Percentiles rank a stretch among this genome's conserved stretches.
These are phyloP conservation scores for Drosophila kuntzei DNA, from an alignment of 2,888 invertebrate species.

Conservation along the genomic window DNA sequence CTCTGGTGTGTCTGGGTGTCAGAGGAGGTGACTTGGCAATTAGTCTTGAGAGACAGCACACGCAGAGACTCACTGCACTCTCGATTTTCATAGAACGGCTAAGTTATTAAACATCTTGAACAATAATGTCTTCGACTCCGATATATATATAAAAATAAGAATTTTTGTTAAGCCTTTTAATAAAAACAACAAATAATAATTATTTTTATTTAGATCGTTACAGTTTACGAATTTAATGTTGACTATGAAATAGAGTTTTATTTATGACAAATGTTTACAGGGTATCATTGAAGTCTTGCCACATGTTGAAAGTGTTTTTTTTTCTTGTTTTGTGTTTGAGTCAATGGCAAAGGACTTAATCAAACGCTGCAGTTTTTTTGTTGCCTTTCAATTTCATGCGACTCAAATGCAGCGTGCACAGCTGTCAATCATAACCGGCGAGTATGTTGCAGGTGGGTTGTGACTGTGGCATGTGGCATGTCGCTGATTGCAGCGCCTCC, in stretches of 20 bases:
- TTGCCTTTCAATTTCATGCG: conserved; percentile 63
- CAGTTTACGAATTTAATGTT: neutral
- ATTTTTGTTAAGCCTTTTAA: too few species aligned
- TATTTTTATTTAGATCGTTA: too few species aligned
- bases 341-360: conserved; percentile 62
- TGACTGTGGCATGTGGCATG: conserved; percentile 30
- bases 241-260: neutral
- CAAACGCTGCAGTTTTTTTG: conserved; percentile 66
- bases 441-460: conserved; percentile 18
- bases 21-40: too few species aligned
- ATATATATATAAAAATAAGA: too few species aligned
- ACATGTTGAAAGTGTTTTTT: neutral
- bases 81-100: too few species aligned
- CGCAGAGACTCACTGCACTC: too few species aligned
- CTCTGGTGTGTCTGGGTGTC: too few species aligned
- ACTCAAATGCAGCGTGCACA: conserved; percentile 68
- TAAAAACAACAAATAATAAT: too few species aligned
- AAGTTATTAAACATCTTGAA: too few species aligned
- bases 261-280: conserved; percentile 3
- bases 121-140: too few species aligned
- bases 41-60: too few species aligned
- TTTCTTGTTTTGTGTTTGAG: neutral
- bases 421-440: conserved; percentile 75
- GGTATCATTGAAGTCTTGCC: conserved; percentile 7
- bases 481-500: conserved; percentile 59